Percentiles rank a stretch among this genome's conserved stretches.
phyloP scores from a whole-genome alignment of 2,113 vertebrate species.

The Lophotis ruficrista region DNA sequence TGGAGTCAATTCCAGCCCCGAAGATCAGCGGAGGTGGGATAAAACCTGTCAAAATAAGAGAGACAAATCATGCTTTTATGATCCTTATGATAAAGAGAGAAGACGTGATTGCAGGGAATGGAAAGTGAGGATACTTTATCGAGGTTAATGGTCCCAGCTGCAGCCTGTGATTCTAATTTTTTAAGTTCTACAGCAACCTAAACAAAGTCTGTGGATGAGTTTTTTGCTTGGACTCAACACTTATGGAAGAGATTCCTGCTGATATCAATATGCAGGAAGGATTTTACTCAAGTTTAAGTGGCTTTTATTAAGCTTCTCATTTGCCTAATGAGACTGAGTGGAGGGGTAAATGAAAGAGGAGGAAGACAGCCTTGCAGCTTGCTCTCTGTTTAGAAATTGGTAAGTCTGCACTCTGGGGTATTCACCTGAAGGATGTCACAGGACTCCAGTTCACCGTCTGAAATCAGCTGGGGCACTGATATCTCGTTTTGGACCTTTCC shows the following conservation, averaged over 20 bases:
- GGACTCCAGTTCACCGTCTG: background rate
- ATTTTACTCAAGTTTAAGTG: conserved; percentile 30
- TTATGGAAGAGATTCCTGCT: background rate
- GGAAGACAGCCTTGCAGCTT: background rate
- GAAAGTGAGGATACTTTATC: background rate
- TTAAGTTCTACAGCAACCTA: conserved; percentile 19
- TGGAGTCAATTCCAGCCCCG: conserved; percentile 95
- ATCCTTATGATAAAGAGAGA: background rate
- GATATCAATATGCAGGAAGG: background rate
- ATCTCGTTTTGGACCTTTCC: background rate
- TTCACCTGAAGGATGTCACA: background rate
- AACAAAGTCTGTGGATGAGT: background rate
- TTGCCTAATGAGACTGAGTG: conserved; percentile 15
- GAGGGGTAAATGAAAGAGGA: background rate
- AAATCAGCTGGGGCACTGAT: background rate
- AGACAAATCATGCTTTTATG: background rate
- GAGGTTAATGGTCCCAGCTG: conserved; percentile 21
- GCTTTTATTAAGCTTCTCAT: conserved; percentile 32
- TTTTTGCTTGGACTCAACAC: background rate
- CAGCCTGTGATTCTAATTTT: background rate
- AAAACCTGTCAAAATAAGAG: conserved; percentile 82
- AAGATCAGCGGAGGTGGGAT: conserved; percentile 98
- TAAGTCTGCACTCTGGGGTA: background rate
- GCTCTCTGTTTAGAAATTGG: background rate
- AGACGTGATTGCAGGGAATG: background rate